Conservation (phyloP, 2,113 vertebrate species). For the Megalops atlanticus region DNA sequence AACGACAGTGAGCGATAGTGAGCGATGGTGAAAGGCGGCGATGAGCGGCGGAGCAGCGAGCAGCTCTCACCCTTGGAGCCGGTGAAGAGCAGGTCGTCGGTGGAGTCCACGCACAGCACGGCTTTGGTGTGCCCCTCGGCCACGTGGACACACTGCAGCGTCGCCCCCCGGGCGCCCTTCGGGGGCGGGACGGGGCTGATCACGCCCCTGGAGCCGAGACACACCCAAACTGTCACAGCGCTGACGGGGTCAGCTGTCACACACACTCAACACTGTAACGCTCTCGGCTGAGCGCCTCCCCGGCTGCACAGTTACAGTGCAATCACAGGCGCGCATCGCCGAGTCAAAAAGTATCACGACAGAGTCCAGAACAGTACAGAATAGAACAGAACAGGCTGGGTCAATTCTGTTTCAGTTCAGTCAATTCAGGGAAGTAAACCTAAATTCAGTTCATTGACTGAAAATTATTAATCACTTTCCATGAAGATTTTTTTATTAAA, state of each 20-base stretch:
- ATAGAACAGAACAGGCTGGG: too few species aligned
- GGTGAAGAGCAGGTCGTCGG: slow-evolving; percentile 97
- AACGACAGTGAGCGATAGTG: not conserved
- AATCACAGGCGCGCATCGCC: too few species aligned
- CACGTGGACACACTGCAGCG: slow-evolving; percentile 82
- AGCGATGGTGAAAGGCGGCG: not conserved
- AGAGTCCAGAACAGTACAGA: too few species aligned
- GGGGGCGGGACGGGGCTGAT: slow-evolving; percentile 84
- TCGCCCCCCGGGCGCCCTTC: slow-evolving; percentile 70
- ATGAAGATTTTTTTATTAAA: too few species aligned
- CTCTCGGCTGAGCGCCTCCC: not conserved
- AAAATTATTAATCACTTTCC: too few species aligned
- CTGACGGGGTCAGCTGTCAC: not conserved
- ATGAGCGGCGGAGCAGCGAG: not conserved
- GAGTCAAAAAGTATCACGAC: too few species aligned
- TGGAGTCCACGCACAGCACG: slow-evolving; percentile 91
- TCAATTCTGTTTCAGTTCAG: too few species aligned
- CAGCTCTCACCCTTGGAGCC: slow-evolving; percentile 89
- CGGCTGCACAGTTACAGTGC: not conserved
- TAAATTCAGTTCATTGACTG: too few species aligned
- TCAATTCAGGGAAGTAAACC: too few species aligned
- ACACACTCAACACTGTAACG: too few species aligned
- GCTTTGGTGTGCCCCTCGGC: slow-evolving; percentile 95
- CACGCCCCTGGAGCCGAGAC: slow-evolving; percentile 76
- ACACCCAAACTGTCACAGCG: not conserved